Evolutionary conservation across 2,888 invertebrate genomes (phyloP), one percentile per base, ranked within the genome.

Genomic region (Abrostola triplasia): DNA sequence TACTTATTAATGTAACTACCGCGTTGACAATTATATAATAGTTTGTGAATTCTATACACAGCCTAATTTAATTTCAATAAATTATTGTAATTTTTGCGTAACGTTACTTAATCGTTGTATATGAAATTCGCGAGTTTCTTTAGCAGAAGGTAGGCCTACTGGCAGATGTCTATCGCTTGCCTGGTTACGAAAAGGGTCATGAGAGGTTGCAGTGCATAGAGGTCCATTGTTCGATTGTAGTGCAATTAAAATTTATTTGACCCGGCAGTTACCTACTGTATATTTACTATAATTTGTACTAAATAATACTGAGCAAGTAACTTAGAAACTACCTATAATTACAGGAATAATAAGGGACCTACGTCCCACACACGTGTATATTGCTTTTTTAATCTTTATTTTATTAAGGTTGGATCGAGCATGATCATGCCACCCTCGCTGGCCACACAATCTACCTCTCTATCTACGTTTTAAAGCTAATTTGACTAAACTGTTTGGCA

Each of bases 111-210:
- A 44, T 47, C 12, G 44, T 57, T 11, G 35, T 44, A 12, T 42
- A 51, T 59, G 1, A 24, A 24, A 24, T 40, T 66, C 49, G 59
- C 47, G 12, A 58, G 47, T 56, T 70, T 51, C 68, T 62, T 67
- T 9, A 41, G 64, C 47, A 59, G 12, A n/a, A 24, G 4, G 24
- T 24, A 24, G n/a, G n/a, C n/a, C 24, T 24, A 24, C 4, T 49
- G 36, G 48, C 24, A 63, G 77, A 79, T 76, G 50, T 48, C 53
- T 77, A 77, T 79, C 74, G 74, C 68, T 79, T 77, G 67, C 64
- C 59, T 50, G 57, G 79, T 77, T 76, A 79, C 52, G 48, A 55
- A 55, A 59, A 52, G 50, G 51, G 59, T 64, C 55, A 67, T 37
- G 37, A 40, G 40, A 63, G 36, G 36, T 66, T 61, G 59, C 53